Conservation (phyloP, 1,140 invertebrate genomes). For the Scaptodrosophila lebanonensis region DNA sequence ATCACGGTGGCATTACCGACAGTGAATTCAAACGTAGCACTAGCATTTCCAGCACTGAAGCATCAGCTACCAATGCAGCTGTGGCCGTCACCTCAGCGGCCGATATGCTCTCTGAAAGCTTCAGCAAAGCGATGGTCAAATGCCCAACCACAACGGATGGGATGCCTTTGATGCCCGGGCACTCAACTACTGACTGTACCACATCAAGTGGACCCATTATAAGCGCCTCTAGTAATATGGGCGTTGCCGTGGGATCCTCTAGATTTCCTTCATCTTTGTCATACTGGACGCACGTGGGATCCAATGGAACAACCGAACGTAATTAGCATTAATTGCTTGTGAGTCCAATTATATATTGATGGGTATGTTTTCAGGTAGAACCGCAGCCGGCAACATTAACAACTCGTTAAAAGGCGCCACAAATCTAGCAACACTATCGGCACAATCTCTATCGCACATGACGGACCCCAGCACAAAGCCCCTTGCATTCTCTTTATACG, state of each 20-base stretch:
- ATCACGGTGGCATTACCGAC: conserved; percentile 19
- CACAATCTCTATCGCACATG: conserved; percentile 33
- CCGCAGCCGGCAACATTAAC: conserved; percentile 8
- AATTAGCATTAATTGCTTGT: conserved; percentile 2
- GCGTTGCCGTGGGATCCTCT: neutral
- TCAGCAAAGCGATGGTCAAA: conserved; percentile 34
- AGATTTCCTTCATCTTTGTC: conserved; percentile 31
- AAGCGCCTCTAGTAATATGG: too few relatives aligned
- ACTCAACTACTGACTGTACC: too few relatives aligned
- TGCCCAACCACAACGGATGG: conserved; percentile 6
- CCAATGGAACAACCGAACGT: conserved; percentile 44
- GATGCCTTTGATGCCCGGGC: too few relatives aligned
- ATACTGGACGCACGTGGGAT: conserved; percentile 32
- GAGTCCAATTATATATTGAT: neutral
- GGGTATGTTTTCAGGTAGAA: conserved; percentile 14
- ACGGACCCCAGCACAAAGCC: conserved; percentile 21
- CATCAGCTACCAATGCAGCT: conserved; percentile 2
- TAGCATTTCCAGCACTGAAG: conserved; percentile 2
- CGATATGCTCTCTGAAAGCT: conserved; percentile 41
- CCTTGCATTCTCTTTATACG: conserved; percentile 21
- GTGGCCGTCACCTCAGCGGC: conserved; percentile 16
- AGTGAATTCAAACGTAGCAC: conserved; percentile 4
- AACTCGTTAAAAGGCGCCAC: conserved; percentile 11
- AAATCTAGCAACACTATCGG: too few relatives aligned
- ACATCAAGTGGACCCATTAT: too few relatives aligned